phyloP scores from a whole-genome alignment of 2,797 vertebrate species.

The Chiloscyllium punctatum region DNA sequence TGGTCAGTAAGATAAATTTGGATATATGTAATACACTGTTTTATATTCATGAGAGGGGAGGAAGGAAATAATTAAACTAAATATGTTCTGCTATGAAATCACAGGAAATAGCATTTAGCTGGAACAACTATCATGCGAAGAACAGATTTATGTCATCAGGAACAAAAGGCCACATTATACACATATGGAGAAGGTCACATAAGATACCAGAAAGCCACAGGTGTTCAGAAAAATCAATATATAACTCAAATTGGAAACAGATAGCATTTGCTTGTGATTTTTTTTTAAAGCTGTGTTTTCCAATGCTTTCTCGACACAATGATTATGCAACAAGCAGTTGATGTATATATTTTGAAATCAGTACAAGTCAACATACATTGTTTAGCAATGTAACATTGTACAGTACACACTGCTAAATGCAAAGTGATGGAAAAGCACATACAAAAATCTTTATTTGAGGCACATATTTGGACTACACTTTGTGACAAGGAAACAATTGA shows the following conservation, averaged over 20 bases:
- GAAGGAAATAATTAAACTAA: constrained; percentile 39
- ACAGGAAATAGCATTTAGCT: constrained; percentile 38
- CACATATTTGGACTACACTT: not conserved
- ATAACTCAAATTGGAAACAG: constrained; percentile 30
- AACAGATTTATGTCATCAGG: constrained; percentile 35
- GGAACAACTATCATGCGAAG: constrained; percentile 35
- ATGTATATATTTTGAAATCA: not conserved
- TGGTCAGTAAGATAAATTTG: not conserved
- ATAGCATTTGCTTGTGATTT: not conserved
- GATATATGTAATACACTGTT: constrained; percentile 31
- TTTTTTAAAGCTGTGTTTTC: not conserved
- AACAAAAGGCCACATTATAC: constrained; percentile 33
- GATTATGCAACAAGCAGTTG: not conserved
- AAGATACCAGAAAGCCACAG: constrained; percentile 30
- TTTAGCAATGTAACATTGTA: not conserved
- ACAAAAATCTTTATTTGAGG: not conserved
- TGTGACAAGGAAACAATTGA: not conserved
- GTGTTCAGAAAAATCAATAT: constrained; percentile 25
- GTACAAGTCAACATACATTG: not conserved
- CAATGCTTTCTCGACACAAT: not conserved
- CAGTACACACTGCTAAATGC: not conserved
- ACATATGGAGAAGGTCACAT: constrained; percentile 29
- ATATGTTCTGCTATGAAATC: constrained; percentile 37
- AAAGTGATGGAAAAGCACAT: too few relatives aligned
- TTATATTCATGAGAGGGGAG: constrained; percentile 31